These are phyloP conservation scores for Carassius carassius DNA, from an alignment of 2,113 vertebrate genomes.

Conservation along the genomic window DNA sequence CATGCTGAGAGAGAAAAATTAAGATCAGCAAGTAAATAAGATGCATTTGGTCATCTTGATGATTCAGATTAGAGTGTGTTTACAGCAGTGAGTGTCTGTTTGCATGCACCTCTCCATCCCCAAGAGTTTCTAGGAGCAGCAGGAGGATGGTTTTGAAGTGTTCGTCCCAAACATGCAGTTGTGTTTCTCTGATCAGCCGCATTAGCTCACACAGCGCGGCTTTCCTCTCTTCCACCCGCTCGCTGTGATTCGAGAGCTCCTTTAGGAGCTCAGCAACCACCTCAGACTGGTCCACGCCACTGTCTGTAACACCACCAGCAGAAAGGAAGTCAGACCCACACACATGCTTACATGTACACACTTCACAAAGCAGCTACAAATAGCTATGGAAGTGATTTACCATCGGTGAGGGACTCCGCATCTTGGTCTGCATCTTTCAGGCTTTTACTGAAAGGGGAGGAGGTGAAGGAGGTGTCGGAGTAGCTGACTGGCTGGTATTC, in stretches of 20 bases:
- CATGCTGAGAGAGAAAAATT: conserved; percentile 74
- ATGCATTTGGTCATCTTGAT: background rate
- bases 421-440: conserved; percentile 90
- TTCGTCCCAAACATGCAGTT: conserved; percentile 92
- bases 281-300: conserved; percentile 89
- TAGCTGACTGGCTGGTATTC: conserved; percentile 87
- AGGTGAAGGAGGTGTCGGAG: conserved; percentile 78
- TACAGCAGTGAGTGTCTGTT: conserved; percentile 1
- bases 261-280: conserved; percentile 91
- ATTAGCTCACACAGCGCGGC: conserved; percentile 88
- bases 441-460: conserved; percentile 81
- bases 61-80: background rate
- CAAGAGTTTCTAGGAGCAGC: conserved; percentile 91
- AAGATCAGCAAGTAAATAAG: background rate
- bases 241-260: conserved; percentile 93
- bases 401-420: conserved; percentile 74
- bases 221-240: conserved; percentile 92
- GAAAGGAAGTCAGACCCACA: background rate
- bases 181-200: conserved; percentile 89
- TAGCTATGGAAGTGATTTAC: background rate
- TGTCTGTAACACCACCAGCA: conserved; percentile 73
- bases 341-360: background rate
- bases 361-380: background rate
- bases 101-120: conserved; percentile 86
- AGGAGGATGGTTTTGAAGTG: conserved; percentile 97